Percentiles rank a stretch among this genome's conserved stretches.
phyloP scores from a whole-genome alignment of 1,140 invertebrate genomes.

The Aphis craccivora region DNA sequence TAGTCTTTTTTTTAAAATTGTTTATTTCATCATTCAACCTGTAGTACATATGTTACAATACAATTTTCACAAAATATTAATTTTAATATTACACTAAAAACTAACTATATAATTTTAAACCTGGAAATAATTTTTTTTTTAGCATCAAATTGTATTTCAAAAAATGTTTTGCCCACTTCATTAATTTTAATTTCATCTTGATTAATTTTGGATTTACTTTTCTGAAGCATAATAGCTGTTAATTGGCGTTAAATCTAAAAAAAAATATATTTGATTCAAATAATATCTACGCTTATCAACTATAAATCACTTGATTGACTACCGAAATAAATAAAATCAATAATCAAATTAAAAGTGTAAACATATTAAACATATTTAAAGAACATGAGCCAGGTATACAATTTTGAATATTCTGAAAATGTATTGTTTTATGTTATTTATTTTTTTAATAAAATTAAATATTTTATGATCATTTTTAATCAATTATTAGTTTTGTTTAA shows the following conservation, averaged over 20 bases:
- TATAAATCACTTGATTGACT: not conserved
- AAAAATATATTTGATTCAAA: not conserved
- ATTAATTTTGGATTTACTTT: not conserved
- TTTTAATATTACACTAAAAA: not conserved
- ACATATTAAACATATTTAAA: not conserved
- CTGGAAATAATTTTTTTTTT: not conserved
- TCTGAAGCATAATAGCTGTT: not conserved
- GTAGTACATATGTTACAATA: not conserved
- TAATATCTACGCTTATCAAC: not conserved
- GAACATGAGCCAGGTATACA: not conserved
- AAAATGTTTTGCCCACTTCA: not conserved
- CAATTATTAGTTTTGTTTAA: not conserved
- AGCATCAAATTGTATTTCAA: not conserved
- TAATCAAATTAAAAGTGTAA: not conserved
- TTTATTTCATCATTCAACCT: not conserved
- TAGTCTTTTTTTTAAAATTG: not conserved
- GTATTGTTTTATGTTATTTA: not conserved
- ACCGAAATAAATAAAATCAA: not conserved
- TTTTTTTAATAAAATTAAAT: not conserved
- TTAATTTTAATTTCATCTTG: not conserved
- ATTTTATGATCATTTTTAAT: not conserved
- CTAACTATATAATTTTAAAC: not conserved
- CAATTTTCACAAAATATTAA: not conserved
- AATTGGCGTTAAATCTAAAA: not conserved
- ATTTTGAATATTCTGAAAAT: not conserved